A percentile compares a stretch with the other conserved stretches of the same genome.
Conservation (phyloP, 1,140 invertebrate species). For the Patella vulgata region DNA sequence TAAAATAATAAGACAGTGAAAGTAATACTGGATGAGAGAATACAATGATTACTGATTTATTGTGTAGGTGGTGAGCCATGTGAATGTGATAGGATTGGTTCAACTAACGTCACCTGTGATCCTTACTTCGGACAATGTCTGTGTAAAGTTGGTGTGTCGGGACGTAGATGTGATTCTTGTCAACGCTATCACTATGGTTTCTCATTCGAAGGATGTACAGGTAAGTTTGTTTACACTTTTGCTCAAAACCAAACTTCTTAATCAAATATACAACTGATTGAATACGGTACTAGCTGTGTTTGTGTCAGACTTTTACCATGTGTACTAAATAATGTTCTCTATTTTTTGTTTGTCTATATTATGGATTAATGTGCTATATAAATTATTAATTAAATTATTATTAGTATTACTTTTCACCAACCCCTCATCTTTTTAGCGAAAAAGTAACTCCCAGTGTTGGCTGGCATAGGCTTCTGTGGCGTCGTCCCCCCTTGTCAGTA, state of each 20-base stretch:
- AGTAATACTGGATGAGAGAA: no score
- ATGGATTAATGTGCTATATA: not conserved
- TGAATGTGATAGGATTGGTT: slow-evolving; percentile 62
- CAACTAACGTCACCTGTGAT: slow-evolving; percentile 60
- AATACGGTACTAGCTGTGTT: no score
- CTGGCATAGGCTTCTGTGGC: no score
- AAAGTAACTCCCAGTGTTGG: not conserved
- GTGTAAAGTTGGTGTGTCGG: slow-evolving; percentile 87
- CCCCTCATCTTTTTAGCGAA: not conserved
- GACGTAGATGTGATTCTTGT: slow-evolving; percentile 82
- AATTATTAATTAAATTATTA: not conserved
- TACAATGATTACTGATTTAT: no score
- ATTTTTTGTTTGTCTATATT: no score
- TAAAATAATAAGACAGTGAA: no score
- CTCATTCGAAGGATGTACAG: slow-evolving; percentile 80
- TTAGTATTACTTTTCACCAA: not conserved
- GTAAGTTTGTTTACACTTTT: slow-evolving; percentile 71
- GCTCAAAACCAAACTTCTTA: not conserved
- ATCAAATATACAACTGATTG: no score
- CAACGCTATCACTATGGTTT: slow-evolving; percentile 85
- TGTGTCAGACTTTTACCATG: no score
- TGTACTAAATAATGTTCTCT: no score
- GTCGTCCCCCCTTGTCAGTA: no score
- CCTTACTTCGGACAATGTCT: slow-evolving; percentile 79
- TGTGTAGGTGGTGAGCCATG: slow-evolving; percentile 63